Percentiles rank a stretch among this genome's conserved stretches.
Conservation (phyloP, 2,888 invertebrate genomes). For the Leptopterna dolabrata region DNA sequence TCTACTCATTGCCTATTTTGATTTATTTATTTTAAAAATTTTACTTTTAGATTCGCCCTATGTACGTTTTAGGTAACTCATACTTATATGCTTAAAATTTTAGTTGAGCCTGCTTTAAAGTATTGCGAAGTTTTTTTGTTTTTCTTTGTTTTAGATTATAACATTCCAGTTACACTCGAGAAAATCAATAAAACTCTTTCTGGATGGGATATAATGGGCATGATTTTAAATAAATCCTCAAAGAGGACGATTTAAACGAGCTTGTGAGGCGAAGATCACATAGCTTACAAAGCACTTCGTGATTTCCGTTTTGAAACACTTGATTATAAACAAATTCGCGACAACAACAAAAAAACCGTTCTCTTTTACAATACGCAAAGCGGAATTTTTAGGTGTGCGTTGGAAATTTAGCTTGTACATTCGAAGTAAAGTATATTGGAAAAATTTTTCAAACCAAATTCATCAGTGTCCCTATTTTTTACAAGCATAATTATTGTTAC, state of each 20-base stretch:
- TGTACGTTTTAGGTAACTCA: slow-evolving; percentile 33
- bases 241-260: background rate
- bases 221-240: slow-evolving; percentile 25
- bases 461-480: background rate
- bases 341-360: too few species aligned
- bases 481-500: background rate
- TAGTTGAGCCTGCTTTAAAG: slow-evolving; percentile 37
- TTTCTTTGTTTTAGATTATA: slow-evolving; percentile 56
- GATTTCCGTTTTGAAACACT: background rate
- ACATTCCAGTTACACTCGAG: slow-evolving; percentile 59
- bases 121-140: slow-evolving; percentile 47
- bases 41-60: slow-evolving; percentile 42
- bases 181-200: slow-evolving; percentile 33
- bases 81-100: slow-evolving; percentile 50
- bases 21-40: slow-evolving; percentile 42
- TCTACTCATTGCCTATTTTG: slow-evolving; percentile 35
- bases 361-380: background rate
- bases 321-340: background rate
- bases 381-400: background rate
- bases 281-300: slow-evolving; percentile 48
- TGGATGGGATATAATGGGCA: slow-evolving; percentile 62
- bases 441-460: too few species aligned
- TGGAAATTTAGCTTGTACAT: too few species aligned
- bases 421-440: background rate
- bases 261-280: slow-evolving; percentile 59